Conservation (phyloP, 2,113 vertebrate species). For the Lampris megalopsis region DNA sequence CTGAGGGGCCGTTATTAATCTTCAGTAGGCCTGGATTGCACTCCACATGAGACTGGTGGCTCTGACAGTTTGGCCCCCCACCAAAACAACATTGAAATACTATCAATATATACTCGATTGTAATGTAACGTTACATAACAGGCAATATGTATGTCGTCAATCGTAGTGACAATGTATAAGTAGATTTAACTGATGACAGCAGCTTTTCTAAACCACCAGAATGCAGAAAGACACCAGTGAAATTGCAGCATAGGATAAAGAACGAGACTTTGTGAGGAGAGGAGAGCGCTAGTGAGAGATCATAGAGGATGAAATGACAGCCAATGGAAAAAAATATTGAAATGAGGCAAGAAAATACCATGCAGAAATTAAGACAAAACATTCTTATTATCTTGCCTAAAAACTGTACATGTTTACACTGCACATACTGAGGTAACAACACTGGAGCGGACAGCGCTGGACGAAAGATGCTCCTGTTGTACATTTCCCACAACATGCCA, state of each 20-base stretch:
- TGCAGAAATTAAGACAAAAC: slow-evolving; percentile 10
- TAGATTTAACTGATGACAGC: not conserved
- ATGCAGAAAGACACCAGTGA: not conserved
- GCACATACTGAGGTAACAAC: slow-evolving; percentile 6
- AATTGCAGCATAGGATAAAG: not conserved
- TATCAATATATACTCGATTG: slow-evolving; percentile 35
- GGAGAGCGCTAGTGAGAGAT: not conserved
- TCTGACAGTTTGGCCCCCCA: slow-evolving; percentile 28
- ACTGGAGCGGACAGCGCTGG: not conserved
- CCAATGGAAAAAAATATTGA: not conserved
- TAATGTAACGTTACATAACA: slow-evolving; percentile 22
- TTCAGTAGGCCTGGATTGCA: not conserved
- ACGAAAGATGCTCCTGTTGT: not conserved
- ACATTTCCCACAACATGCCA: slow-evolving; percentile 4
- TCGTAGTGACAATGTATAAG: slow-evolving; percentile 25
- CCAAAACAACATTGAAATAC: slow-evolving; percentile 37
- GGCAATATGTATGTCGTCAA: slow-evolving; percentile 23
- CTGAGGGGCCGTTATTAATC: not conserved
- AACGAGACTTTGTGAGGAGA: not conserved
- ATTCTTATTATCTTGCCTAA: slow-evolving; percentile 16
- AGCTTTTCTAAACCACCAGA: slow-evolving; percentile 6
- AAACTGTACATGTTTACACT: slow-evolving; percentile 28
- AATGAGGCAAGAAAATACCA: slow-evolving; percentile 2
- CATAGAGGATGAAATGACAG: not conserved
- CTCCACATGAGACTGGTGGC: slow-evolving; percentile 9